Conservation (phyloP, 2,888 invertebrate genomes). For the Diarsia rubi region DNA sequence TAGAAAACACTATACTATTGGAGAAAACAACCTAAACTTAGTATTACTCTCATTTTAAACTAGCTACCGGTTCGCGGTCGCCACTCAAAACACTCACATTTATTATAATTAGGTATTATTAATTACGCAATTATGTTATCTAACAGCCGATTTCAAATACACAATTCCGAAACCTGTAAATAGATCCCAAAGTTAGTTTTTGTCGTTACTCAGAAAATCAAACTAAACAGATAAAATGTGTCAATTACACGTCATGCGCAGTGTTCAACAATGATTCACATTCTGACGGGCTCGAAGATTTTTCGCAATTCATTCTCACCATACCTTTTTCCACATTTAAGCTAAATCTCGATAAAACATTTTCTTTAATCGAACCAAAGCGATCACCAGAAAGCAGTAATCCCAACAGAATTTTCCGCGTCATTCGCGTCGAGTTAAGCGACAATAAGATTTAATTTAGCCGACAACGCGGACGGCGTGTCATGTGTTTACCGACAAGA, state of each 20-base stretch:
- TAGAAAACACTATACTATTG: not conserved
- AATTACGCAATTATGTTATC: too few species aligned
- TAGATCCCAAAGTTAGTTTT: not conserved
- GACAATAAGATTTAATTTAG: constrained; percentile 82
- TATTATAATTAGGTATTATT: too few species aligned
- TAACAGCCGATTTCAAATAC: not conserved
- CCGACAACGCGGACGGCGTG: constrained; percentile 70
- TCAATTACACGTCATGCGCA: not conserved
- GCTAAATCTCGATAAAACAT: constrained; percentile 19
- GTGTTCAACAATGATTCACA: not conserved
- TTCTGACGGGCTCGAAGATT: not conserved
- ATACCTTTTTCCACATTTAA: not conserved
- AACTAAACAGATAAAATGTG: not conserved
- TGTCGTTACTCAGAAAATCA: not conserved
- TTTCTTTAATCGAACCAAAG: constrained; percentile 31
- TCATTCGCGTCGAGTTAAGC: constrained; percentile 75
- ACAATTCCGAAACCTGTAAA: not conserved
- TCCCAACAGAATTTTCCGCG: constrained; percentile 66
- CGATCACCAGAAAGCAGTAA: constrained; percentile 44
- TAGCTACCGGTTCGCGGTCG: too few species aligned
- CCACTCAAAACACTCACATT: not conserved
- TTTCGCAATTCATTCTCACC: constrained; percentile 2
- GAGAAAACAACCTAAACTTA: not conserved
- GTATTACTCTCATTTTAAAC: not conserved
- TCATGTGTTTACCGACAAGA: constrained; percentile 69